phyloP scores from a whole-genome alignment of 2,113 vertebrate species.

The Parotia lawesii region DNA sequence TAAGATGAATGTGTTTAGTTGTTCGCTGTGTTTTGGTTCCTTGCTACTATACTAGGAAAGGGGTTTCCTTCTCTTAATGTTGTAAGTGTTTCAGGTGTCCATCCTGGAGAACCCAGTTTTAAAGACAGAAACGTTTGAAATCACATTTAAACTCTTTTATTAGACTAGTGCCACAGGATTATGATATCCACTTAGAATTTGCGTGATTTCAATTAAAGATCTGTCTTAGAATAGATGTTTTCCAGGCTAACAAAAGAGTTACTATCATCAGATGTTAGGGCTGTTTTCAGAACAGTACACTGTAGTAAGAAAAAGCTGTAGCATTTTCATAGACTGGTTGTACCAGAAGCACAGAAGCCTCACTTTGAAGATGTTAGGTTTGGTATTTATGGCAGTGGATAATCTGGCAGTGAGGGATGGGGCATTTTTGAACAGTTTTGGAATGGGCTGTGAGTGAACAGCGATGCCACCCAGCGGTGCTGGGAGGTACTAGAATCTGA shows the following conservation, averaged over 20 bases:
- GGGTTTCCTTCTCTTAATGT: background rate
- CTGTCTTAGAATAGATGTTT: background rate
- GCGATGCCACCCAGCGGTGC: background rate
- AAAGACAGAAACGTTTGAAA: background rate
- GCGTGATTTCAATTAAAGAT: background rate
- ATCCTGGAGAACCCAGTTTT: background rate
- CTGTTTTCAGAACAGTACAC: background rate
- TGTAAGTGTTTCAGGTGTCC: background rate
- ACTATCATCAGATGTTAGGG: background rate
- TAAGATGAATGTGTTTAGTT: background rate
- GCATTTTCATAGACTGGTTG: background rate
- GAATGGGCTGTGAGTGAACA: background rate
- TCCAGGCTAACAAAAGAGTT: background rate
- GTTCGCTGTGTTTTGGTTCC: background rate
- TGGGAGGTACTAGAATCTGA: background rate
- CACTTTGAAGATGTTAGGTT: background rate
- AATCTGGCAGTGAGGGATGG: accelerated
- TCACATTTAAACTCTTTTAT: background rate
- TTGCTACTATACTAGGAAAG: background rate
- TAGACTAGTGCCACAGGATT: background rate
- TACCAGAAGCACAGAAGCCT: background rate
- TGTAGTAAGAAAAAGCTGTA: background rate
- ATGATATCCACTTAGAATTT: background rate
- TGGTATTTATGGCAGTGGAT: background rate
- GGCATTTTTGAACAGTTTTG: background rate